These are phyloP conservation scores for Phenganax marumi DNA, from an alignment of 92 coral and sea anemone genomes.

Conservation along the genomic window DNA sequence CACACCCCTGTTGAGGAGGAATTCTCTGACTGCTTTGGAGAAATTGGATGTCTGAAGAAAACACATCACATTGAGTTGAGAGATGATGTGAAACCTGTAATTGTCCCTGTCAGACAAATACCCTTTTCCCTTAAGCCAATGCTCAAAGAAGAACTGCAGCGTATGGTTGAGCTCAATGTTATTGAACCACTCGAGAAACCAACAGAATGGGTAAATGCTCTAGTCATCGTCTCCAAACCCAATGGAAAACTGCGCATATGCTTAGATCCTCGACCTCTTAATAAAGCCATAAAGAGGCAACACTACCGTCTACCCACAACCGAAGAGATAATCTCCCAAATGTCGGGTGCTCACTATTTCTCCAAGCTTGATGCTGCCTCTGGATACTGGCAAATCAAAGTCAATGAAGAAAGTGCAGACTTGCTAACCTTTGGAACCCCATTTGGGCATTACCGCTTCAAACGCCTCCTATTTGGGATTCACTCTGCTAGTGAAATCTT, in stretches of 20 bases:
- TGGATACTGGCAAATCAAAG: conserved; percentile 32
- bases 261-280: no score
- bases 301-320: background rate
- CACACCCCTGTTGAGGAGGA: background rate
- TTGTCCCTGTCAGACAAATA: background rate
- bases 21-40: conserved; percentile 16
- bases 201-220: conserved; percentile 1
- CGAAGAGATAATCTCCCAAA: conserved; percentile 10
- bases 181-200: background rate
- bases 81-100: conserved; percentile 7
- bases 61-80: conserved; percentile 2
- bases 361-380: conserved; percentile 12
- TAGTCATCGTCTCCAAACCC: conserved; percentile 10
- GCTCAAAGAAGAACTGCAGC: conserved; percentile 16
- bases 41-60: conserved; percentile 4
- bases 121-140: conserved; percentile 10
- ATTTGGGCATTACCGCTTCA: background rate
- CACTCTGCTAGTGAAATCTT: conserved; percentile 8
- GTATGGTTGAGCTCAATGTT: conserved; percentile 5
- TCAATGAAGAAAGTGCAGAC: conserved; percentile 11
- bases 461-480: background rate
- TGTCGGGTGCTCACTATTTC: background rate
- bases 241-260: background rate
- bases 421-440: background rate
- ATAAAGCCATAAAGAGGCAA: conserved; percentile 12